Percentiles rank a stretch among this genome's conserved stretches.
phyloP scores from a whole-genome alignment of 2,113 vertebrate species.

The Erythrocercus mccallii region DNA sequence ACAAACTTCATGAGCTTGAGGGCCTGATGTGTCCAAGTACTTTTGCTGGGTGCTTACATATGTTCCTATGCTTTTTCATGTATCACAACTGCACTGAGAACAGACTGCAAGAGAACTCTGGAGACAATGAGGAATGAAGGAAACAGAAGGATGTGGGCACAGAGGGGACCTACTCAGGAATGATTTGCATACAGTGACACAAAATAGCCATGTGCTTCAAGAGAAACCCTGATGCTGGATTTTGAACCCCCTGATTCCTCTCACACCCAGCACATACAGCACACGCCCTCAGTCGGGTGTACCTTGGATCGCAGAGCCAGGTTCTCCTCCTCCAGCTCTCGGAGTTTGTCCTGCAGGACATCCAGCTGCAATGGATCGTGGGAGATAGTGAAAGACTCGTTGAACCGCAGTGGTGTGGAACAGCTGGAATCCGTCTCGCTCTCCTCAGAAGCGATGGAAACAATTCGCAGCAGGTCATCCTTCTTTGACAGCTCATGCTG shows the following conservation, averaged over 20 bases:
- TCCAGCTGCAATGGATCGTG: conserved; percentile 86
- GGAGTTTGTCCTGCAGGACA: conserved; percentile 87
- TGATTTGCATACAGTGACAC: neutral
- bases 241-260: neutral
- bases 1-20: neutral
- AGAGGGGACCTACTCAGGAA: neutral
- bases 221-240: neutral
- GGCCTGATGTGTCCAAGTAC: neutral
- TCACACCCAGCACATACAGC: neutral
- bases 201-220: neutral
- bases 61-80: neutral
- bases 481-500: conserved; percentile 94
- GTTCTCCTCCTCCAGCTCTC: conserved; percentile 96
- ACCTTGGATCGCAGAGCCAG: conserved; percentile 88
- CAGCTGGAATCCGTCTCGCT: conserved; percentile 90
- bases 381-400: conserved; percentile 68
- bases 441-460: conserved; percentile 92
- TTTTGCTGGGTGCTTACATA: neutral
- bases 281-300: fast-evolving
- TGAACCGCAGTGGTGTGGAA: conserved; percentile 83
- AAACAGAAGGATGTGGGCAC: neutral
- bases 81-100: neutral
- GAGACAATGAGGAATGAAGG: neutral
- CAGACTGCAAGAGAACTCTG: neutral
- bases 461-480: conserved; percentile 91